These are phyloP conservation scores for Zelostemma sp. DNA, from an alignment of 1,140 invertebrate genomes.

Conservation along the genomic window DNA sequence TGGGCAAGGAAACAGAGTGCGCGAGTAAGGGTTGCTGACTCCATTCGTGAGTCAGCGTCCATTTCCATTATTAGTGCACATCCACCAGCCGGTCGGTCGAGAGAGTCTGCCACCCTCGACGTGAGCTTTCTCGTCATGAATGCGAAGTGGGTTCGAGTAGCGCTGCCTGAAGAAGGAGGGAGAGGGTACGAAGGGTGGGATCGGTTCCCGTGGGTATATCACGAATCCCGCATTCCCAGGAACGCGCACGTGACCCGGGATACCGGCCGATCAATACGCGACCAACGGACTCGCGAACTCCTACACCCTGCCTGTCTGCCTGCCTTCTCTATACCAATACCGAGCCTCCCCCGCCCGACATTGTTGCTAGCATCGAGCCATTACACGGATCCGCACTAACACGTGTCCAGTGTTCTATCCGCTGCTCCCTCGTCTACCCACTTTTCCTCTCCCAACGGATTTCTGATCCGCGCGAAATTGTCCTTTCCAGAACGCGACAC, in stretches of 20 bases:
- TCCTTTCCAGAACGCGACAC: conserved; percentile 31
- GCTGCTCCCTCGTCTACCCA: conserved; percentile 13
- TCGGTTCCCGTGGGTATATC: conserved; percentile 63
- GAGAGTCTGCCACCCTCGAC: not conserved
- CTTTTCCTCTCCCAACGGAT: no score
- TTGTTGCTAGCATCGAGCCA: not conserved
- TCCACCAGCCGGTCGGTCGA: not conserved
- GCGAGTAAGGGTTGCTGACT: not conserved
- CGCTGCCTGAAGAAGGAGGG: no score
- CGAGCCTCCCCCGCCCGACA: not conserved
- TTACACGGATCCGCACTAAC: conserved; percentile 31
- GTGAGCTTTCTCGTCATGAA: no score
- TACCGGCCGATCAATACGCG: conserved; percentile 59
- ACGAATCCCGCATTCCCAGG: conserved; percentile 61
- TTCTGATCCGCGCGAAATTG: conserved; percentile 42
- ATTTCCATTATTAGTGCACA: not conserved
- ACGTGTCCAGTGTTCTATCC: conserved; percentile 32
- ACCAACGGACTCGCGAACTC: conserved; percentile 49
- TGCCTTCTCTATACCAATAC: conserved; percentile 10
- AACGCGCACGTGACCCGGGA: conserved; percentile 64
- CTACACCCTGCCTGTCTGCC: conserved; percentile 54
- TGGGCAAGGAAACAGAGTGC: not conserved
- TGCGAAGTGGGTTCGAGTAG: no score
- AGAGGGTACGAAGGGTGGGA: conserved; percentile 23
- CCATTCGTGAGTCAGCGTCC: not conserved